These are phyloP conservation scores for Cheilosia vernalis DNA, from an alignment of 2,888 invertebrate genomes.

Conservation along the genomic window DNA sequence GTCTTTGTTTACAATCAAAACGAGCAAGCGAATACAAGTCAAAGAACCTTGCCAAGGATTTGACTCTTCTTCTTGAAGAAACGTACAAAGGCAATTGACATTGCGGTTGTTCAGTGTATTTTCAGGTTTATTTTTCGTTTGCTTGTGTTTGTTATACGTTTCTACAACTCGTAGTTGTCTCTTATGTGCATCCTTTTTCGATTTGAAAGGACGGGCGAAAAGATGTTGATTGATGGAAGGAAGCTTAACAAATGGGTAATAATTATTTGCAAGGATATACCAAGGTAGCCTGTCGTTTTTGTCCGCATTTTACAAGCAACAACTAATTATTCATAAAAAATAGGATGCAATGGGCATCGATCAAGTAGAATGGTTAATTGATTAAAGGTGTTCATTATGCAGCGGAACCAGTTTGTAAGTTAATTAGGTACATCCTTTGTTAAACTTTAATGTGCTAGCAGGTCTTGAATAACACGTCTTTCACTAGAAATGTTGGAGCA, in stretches of 20 bases:
- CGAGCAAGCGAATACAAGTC: slow-evolving; percentile 62
- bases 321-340: not conserved
- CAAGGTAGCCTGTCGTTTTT: slow-evolving; percentile 1
- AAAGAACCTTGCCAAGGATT: slow-evolving; percentile 74
- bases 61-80: slow-evolving; percentile 54
- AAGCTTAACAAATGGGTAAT: slow-evolving; percentile 48
- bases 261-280: slow-evolving; percentile 30
- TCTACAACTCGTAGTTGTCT: not conserved
- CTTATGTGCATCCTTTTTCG: slow-evolving; percentile 52
- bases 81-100: slow-evolving; percentile 52
- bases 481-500: too few species aligned
- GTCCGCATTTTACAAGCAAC: not conserved
- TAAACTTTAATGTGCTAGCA: not conserved
- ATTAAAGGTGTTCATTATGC: not conserved
- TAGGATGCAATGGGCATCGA: not conserved
- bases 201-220: slow-evolving; percentile 9
- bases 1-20: slow-evolving; percentile 67
- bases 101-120: slow-evolving; percentile 60
- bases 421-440: slow-evolving; percentile 8
- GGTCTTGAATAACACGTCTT: not conserved
- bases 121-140: slow-evolving; percentile 37
- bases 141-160: slow-evolving; percentile 1
- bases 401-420: not conserved
- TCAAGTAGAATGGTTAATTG: slow-evolving; percentile 4
- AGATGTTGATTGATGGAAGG: slow-evolving; percentile 51